Percentiles rank a stretch among this genome's conserved stretches.
Evolutionary conservation across 1,140 invertebrate genomes (phyloP).

Genomic region (Phortica variegata): DNA sequence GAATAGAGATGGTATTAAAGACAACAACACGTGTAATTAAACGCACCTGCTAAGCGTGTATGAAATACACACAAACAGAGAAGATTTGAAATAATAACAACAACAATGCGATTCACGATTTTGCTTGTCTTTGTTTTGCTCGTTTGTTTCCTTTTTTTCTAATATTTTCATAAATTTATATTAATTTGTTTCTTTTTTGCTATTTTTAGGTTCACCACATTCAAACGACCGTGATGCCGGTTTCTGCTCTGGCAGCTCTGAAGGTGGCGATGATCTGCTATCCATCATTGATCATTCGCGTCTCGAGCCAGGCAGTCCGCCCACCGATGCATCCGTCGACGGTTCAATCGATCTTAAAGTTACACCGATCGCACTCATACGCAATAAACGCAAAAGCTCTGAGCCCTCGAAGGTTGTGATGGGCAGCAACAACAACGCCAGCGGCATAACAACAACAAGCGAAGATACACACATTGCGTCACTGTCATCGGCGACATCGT

Average conservation of each 20-base stretch:
- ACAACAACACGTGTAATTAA: too few relatives aligned
- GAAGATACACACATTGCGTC: too few relatives aligned
- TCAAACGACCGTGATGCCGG: slow-evolving; percentile 66
- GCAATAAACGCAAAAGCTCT: slow-evolving; percentile 71
- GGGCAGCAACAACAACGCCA: slow-evolving; percentile 24
- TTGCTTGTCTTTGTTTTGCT: neutral
- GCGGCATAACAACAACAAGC: neutral
- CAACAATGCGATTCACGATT: slow-evolving; percentile 13
- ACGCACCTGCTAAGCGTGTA: too few relatives aligned
- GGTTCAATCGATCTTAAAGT: slow-evolving; percentile 72
- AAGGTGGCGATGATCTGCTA: slow-evolving; percentile 61
- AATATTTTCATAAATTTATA: slow-evolving; percentile 2
- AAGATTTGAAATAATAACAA: slow-evolving; percentile 13
- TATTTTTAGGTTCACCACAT: slow-evolving; percentile 52
- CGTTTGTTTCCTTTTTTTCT: too few relatives aligned
- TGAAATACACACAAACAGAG: too few relatives aligned
- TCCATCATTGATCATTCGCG: slow-evolving; percentile 33
- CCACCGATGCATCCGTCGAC: slow-evolving; percentile 65
- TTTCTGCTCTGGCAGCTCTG: slow-evolving; percentile 66
- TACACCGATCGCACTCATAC: slow-evolving; percentile 64
- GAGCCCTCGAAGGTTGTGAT: slow-evolving; percentile 63
- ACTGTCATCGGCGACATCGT: neutral
- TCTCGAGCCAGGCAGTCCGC: slow-evolving; percentile 32
- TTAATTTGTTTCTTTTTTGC: slow-evolving; percentile 5
- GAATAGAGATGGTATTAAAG: too few relatives aligned